Evolutionary conservation across 2,888 invertebrate genomes (phyloP).

Genomic region (Clostera curtula): DNA sequence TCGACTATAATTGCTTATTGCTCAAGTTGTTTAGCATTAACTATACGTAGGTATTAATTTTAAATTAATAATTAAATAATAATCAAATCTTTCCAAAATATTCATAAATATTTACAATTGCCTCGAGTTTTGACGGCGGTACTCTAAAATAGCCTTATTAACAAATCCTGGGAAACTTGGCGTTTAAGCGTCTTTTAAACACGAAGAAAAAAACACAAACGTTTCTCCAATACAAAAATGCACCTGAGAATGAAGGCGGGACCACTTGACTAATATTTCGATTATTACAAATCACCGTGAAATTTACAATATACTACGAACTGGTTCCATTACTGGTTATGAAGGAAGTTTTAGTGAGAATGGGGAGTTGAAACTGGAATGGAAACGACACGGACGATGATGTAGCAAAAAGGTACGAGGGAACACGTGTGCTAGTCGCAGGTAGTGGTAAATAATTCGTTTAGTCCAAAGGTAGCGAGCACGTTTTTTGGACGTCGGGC

Average conservation of each 20-base stretch:
- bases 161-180: conserved; percentile 64
- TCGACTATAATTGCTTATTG: too few relatives aligned
- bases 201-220: conserved; percentile 63
- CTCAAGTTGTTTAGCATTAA: too few relatives aligned
- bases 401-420: conserved; percentile 10
- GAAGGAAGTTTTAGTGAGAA: neutral
- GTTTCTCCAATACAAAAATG: conserved; percentile 71
- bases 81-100: too few relatives aligned
- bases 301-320: conserved; percentile 13
- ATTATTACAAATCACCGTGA: conserved; percentile 57
- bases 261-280: conserved; percentile 69
- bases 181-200: conserved; percentile 59
- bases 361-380: conserved; percentile 21
- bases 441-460: conserved; percentile 73
- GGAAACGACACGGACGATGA: conserved; percentile 16
- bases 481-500: conserved; percentile 60
- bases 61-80: too few relatives aligned
- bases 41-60: too few relatives aligned
- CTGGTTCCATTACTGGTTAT: conserved; percentile 24
- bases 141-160: conserved; percentile 53
- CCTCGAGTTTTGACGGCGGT: conserved; percentile 24
- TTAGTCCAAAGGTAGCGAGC: conserved; percentile 66
- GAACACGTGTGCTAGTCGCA: conserved; percentile 47
- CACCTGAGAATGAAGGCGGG: conserved; percentile 74
- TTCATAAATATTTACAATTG: too few relatives aligned